Conservation (phyloP, 2,888 invertebrate species). For the Heliconius ismenius region DNA sequence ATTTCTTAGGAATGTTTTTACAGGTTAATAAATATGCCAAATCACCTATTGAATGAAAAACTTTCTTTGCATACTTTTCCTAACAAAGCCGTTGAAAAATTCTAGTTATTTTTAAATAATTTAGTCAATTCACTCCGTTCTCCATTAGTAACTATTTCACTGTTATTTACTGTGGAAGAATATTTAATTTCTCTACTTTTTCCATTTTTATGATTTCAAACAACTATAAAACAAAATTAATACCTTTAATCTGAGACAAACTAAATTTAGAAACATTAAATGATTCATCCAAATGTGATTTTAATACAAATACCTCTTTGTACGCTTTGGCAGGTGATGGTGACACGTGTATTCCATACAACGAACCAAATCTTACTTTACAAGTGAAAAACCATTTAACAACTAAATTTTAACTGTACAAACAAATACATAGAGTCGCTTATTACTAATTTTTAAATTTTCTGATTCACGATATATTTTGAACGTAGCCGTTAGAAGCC, state of each 20-base stretch:
- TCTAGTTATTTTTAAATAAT: too few relatives aligned
- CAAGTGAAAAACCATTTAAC: background rate
- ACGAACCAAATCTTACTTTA: background rate
- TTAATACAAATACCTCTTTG: slow-evolving; percentile 47
- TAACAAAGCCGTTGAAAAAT: too few relatives aligned
- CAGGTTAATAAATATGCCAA: too few relatives aligned
- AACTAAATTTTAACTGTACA: slow-evolving; percentile 33
- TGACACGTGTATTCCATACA: slow-evolving; percentile 40
- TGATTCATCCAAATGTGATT: slow-evolving; percentile 41
- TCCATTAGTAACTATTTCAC: background rate
- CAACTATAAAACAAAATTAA: too few relatives aligned
- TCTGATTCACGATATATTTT: slow-evolving; percentile 52
- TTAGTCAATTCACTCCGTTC: background rate
- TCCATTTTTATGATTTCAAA: too few relatives aligned
- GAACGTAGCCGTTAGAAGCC: slow-evolving; percentile 45
- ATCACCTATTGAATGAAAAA: too few relatives aligned
- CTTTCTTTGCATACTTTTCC: too few relatives aligned
- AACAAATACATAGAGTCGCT: slow-evolving; percentile 19
- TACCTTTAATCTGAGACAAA: slow-evolving; percentile 20
- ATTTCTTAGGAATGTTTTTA: too few relatives aligned
- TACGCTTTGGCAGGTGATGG: slow-evolving; percentile 50
- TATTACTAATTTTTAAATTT: slow-evolving; percentile 13
- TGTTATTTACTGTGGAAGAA: too few relatives aligned
- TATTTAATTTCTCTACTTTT: too few relatives aligned
- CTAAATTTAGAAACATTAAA: slow-evolving; percentile 30